These are phyloP conservation scores for Metacarcinus magister DNA, from an alignment of 2,888 invertebrate genomes.

Conservation along the genomic window DNA sequence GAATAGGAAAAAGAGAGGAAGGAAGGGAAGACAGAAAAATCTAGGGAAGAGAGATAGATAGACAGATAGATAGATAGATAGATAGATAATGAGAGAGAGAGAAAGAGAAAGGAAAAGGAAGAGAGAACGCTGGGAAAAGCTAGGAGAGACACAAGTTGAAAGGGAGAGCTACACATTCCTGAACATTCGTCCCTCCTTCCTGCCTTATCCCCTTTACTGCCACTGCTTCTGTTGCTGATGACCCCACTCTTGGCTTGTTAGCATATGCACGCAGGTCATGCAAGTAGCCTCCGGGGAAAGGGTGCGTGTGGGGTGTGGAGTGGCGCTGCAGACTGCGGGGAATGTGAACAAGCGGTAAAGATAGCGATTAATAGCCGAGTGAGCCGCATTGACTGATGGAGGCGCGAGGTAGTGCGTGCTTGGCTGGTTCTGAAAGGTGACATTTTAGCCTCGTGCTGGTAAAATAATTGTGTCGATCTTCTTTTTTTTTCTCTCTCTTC, in stretches of 20 bases:
- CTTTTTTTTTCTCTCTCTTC: no score
- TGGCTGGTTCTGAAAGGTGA: not conserved
- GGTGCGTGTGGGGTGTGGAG: no score
- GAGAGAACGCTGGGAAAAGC: not conserved
- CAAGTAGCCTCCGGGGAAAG: not conserved
- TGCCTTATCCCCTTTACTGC: not conserved
- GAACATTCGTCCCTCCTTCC: not conserved
- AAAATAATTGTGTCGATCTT: no score
- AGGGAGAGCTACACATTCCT: not conserved
- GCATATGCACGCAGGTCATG: slow-evolving; percentile 1
- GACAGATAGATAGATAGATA: no score
- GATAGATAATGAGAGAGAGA: no score
- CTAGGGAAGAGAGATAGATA: no score
- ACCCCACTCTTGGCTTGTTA: slow-evolving; percentile 21
- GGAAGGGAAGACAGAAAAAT: no score
- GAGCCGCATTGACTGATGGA: not conserved
- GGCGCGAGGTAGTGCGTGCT: not conserved
- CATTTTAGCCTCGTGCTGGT: not conserved
- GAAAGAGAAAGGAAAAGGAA: no score
- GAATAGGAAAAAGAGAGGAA: no score
- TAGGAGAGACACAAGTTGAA: not conserved
- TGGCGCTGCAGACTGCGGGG: no score
- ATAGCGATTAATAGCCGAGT: not conserved
- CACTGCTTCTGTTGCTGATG: not conserved
- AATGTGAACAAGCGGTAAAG: no score